Base-by-base conservation (phyloP, 2,113 vertebrate species). In the Nothocercus nigrocapillus region DNA sequence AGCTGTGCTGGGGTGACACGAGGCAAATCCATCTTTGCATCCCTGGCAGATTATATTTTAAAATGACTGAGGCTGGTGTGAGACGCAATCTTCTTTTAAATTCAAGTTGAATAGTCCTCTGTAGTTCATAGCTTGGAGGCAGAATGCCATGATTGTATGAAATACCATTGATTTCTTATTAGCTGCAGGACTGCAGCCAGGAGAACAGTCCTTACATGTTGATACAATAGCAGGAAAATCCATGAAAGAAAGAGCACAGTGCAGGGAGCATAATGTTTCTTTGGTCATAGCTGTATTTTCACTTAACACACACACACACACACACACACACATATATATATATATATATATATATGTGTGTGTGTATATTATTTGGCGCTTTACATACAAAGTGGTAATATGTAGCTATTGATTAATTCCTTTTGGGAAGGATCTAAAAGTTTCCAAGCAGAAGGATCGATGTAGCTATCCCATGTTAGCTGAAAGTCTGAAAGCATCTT, bases 191-290 rank as follows among this genome's bases (percentile, higher is more conserved):
- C 28, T 70, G 28, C 27, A 84, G 34, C 5, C 62, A 58, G 38
- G 34, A 79, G 36, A 72, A 73, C 1, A 3, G 16, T 8, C 14
- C 6, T 3, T 28, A 61, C 0, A 0, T 42, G 10, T 17, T 34
- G 25, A 25, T 34, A 53, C 28, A 10, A 49, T 53, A 25, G 24
- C 30, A 45, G 36, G n/a, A 47, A 53, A 17, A 20, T 34, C 18
- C 17, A 12, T 15, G n/a, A 70, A 51, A 34, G 21, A 64, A 32
- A 38, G 51, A 19, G 13, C 36, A 51, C 24, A 70, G 15, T 49
- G n/a, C 49, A 25, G 49, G 25, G 49, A 51, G 11, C 49, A 25
- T 15, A 8, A 32, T 49, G 67, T 28, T 22, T n/a, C 28, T 24
- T 34, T 25, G 13, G 40, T 42, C 13, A 42, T 42, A 36, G 24